phyloP scores from a whole-genome alignment of 2,888 invertebrate genomes.

The Mechanitis mazaeus region DNA sequence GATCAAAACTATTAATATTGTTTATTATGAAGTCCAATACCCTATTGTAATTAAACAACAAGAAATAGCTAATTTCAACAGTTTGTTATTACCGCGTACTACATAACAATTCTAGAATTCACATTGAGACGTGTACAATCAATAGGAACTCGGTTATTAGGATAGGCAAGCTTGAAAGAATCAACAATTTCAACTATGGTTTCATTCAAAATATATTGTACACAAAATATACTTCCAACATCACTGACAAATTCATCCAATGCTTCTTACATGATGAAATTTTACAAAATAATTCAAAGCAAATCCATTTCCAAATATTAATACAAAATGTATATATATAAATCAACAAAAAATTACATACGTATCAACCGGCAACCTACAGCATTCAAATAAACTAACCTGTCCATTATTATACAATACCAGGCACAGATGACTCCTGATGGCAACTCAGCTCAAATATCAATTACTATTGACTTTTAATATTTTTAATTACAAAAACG shows the following conservation, averaged over 20 bases:
- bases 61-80: neutral
- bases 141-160: conserved; percentile 3
- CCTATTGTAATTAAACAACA: neutral
- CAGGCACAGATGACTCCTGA: too few species aligned
- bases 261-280: neutral
- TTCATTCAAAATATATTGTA: conserved; percentile 15
- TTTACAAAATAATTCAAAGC: conserved; percentile 10
- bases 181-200: conserved; percentile 7
- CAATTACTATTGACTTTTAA: too few species aligned
- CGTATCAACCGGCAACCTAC: conserved; percentile 2
- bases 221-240: conserved; percentile 16
- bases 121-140: neutral
- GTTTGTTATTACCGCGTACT: neutral
- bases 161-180: conserved; percentile 8
- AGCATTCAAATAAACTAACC: neutral
- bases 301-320: conserved; percentile 7
- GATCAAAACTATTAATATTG: too few species aligned
- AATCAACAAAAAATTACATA: neutral
- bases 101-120: neutral
- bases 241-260: conserved; percentile 4
- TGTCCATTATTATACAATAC: too few species aligned
- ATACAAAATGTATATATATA: conserved; percentile 8
- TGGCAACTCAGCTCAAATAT: too few species aligned
- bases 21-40: neutral
- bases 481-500: too few species aligned